Evolutionary conservation across 2,113 vertebrate species (phyloP).

Genomic region (Colaptes auratus): DNA sequence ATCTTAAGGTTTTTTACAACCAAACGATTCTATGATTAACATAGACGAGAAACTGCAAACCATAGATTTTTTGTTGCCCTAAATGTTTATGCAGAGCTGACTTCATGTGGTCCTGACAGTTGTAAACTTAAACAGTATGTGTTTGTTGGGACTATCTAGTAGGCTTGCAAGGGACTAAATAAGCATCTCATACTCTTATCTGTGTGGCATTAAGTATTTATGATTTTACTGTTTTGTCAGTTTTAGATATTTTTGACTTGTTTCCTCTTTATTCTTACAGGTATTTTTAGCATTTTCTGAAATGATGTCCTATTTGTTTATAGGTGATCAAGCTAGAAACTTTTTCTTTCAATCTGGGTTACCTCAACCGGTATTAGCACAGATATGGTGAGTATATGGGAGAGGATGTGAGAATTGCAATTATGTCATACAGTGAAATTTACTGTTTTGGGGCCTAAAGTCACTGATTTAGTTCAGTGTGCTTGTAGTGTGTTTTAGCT

Average conservation of each 20-base stretch:
- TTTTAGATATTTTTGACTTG: background rate
- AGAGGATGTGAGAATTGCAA: background rate
- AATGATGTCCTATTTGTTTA: constrained; percentile 24
- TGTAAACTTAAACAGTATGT: background rate
- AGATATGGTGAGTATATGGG: constrained; percentile 91
- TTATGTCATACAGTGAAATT: background rate
- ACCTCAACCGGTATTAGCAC: constrained; percentile 95
- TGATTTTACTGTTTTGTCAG: background rate
- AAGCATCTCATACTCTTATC: background rate
- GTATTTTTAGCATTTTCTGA: constrained; percentile 35
- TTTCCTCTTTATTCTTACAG: background rate
- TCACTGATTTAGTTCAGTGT: background rate
- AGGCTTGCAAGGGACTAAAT: background rate
- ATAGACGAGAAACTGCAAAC: background rate
- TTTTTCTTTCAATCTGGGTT: constrained; percentile 98
- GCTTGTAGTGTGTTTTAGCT: background rate
- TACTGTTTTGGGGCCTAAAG: background rate
- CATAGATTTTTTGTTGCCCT: background rate
- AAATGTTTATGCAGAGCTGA: background rate
- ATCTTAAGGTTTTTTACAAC: background rate
- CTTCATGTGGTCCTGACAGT: background rate
- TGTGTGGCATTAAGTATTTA: background rate
- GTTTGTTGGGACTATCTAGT: background rate
- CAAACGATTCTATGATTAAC: background rate
- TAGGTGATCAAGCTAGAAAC: constrained; percentile 97